A percentile compares a stretch with the other conserved stretches of the same genome.
These are phyloP conservation scores for Drosophila jambulina DNA, from an alignment of 1,140 invertebrate species.

Conservation along the genomic window DNA sequence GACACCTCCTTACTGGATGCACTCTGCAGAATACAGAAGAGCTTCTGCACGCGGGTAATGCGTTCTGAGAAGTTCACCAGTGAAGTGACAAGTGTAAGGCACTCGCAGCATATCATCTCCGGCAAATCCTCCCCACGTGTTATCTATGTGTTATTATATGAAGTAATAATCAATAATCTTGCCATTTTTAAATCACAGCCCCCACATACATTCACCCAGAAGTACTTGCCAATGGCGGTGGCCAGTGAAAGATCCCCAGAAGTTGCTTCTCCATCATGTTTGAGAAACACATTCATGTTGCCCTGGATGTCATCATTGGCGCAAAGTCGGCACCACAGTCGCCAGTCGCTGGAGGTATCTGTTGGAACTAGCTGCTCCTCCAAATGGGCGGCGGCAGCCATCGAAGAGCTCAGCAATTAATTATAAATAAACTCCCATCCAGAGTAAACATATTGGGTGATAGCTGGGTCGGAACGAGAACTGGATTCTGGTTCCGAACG, in stretches of 20 bases:
- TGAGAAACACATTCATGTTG: constrained; percentile 71
- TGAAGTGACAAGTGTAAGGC: constrained; percentile 65
- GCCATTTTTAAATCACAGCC: too few species aligned
- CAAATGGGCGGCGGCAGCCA: constrained; percentile 38
- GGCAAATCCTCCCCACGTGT: constrained; percentile 63
- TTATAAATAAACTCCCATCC: constrained; percentile 36
- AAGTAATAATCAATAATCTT: background rate
- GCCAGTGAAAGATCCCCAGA: constrained; percentile 48
- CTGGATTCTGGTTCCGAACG: constrained; percentile 10
- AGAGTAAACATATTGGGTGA: constrained; percentile 36
- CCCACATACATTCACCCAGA: constrained; percentile 71
- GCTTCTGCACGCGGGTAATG: constrained; percentile 67
- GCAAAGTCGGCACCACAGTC: constrained; percentile 78
- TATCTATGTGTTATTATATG: constrained; percentile 55
- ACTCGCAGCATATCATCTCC: constrained; percentile 70
- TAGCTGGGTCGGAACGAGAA: constrained; percentile 19
- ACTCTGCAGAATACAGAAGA: constrained; percentile 59
- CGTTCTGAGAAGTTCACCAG: constrained; percentile 73
- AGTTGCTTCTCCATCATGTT: constrained; percentile 41
- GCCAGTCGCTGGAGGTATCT: constrained; percentile 42
- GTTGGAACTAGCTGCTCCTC: background rate
- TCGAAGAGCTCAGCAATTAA: constrained; percentile 25
- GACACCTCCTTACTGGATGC: constrained; percentile 14
- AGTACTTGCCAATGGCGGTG: constrained; percentile 74
- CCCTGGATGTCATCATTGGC: constrained; percentile 69